Evolutionary conservation across 1,140 invertebrate genomes (phyloP).

Genomic region (Trachelipus rathkii): DNA sequence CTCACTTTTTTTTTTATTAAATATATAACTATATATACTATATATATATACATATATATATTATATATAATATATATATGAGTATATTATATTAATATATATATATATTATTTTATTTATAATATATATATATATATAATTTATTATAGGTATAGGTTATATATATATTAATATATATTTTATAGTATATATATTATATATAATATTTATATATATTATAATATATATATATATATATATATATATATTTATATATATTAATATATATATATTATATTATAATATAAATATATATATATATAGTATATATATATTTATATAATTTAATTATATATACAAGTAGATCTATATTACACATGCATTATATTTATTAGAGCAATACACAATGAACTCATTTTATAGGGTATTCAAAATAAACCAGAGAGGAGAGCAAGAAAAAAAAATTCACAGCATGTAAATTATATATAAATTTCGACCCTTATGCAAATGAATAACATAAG

Average conservation of each 20-base stretch:
- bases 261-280: conserved; percentile 9
- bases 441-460: conserved; percentile 8
- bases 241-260: background rate
- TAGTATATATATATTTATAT: too few relatives aligned
- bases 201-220: conserved; percentile 10
- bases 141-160: background rate
- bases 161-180: background rate
- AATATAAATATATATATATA: background rate
- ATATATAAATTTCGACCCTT: background rate
- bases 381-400: background rate
- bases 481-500: background rate
- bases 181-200: background rate
- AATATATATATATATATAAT: conserved; percentile 14
- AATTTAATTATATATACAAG: too few relatives aligned
- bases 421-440: background rate
- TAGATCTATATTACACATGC: too few relatives aligned
- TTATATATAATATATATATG: too few relatives aligned
- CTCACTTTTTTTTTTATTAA: too few relatives aligned
- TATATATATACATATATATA: background rate
- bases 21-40: conserved; percentile 4
- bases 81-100: too few relatives aligned
- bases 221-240: conserved; percentile 1
- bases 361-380: too few relatives aligned
- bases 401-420: conserved; percentile 1
- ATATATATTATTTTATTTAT: conserved; percentile 2